Evolutionary conservation across 2,888 invertebrate genomes (phyloP), one percentile per base, ranked within the genome.

Genomic region (Pandemis heparana): DNA sequence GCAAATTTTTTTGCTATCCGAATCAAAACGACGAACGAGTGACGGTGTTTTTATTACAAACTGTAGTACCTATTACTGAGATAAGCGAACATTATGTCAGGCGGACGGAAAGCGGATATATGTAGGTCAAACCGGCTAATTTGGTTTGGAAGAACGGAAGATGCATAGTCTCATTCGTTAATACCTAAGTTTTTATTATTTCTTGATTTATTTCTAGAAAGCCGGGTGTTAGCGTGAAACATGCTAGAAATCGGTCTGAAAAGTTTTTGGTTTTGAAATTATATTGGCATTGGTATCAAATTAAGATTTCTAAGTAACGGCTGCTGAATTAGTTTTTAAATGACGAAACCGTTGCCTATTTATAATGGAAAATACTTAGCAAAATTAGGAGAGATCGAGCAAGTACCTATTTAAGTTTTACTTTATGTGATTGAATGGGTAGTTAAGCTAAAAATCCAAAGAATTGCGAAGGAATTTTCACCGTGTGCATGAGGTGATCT

Each of bases 231-330:
- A 62, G 62, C 62, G 41, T 62, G 41, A 62, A 43, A 41, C 43
- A 23, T 12, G 43, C 9, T 18, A 43, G 43, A 62, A 62, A 62
- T 43, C 62, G 16, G 43, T 43, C 18, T 62, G 10, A 62, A 41
- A 62, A 56, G 56, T 56, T 56, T 23, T 56, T 56, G 56, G 12
- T 56, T 12, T 56, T 56, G 56, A 56, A 18, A 56, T 56, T 56
- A 56, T 56, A 10, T 23, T 12, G 56, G 23, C 56, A 56, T 56
- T 56, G 56, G 56, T 56, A 7, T 12, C 56, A 23, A 56, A 23
- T 56, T 56, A 23, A 23, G 56, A 56, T 56, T 56, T 56, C 56
- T 12, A 18, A 18, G 56, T 56, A 56, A n/a, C 56, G 12, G 56
- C 23, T 23, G 56, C 23, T 23, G 23, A 56, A 56, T 56, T 56